Evolutionary conservation across 2,113 vertebrate species (phyloP).

Genomic region (Ochotona curzoniae): DNA sequence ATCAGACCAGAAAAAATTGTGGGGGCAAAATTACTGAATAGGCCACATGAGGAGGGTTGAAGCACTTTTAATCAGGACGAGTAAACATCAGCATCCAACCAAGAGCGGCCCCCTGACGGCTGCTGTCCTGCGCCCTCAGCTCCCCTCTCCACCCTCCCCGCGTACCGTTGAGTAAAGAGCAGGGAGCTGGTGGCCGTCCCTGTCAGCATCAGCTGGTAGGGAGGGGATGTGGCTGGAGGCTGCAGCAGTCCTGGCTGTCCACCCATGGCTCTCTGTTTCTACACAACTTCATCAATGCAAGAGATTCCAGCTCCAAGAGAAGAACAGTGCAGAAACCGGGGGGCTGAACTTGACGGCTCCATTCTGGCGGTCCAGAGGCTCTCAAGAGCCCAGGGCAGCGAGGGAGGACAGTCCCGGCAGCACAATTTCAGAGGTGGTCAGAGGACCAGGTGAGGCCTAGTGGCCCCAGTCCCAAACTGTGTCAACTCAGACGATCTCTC

Average conservation of each 20-base stretch:
- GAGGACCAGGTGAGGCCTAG: constrained; percentile 28
- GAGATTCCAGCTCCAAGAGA: constrained; percentile 19
- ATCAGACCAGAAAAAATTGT: constrained; percentile 24
- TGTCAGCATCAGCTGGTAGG: constrained; percentile 35
- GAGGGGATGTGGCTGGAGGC: constrained; percentile 18
- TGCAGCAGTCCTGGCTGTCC: constrained; percentile 18
- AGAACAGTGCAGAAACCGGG: constrained; percentile 53
- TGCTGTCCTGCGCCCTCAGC: constrained; percentile 47
- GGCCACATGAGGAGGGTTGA: constrained; percentile 67
- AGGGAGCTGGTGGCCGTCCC: constrained; percentile 62
- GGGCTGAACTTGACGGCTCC: constrained; percentile 20
- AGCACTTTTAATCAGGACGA: constrained; percentile 88
- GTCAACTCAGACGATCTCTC: constrained; percentile 51
- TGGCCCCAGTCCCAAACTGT: constrained; percentile 39
- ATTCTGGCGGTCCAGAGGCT: constrained; percentile 48
- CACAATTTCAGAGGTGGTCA: constrained; percentile 38
- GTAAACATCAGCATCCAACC: constrained; percentile 90
- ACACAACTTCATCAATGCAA: constrained; percentile 34
- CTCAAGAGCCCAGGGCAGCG: constrained; percentile 12
- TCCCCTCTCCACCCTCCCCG: constrained; percentile 63
- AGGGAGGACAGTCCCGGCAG: not conserved
- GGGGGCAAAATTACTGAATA: not conserved
- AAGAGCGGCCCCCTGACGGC: constrained; percentile 78
- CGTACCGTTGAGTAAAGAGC: constrained; percentile 84
- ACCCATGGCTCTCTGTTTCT: constrained; percentile 36